Evolutionary conservation across 1,140 invertebrate species (phyloP).

Genomic region (Drosophila willistoni): DNA sequence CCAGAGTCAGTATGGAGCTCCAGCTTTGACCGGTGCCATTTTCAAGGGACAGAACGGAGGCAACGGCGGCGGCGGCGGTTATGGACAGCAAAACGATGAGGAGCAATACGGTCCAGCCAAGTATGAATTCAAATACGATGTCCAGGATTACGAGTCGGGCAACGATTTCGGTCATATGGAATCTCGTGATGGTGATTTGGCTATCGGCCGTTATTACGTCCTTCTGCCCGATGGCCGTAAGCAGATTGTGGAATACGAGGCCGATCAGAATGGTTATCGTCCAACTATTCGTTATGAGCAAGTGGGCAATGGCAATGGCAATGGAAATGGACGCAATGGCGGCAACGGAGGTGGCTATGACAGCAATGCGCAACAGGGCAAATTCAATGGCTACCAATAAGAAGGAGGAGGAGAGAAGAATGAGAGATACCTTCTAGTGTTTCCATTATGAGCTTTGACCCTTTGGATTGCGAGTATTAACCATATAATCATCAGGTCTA

Average conservation of each 20-base stretch:
- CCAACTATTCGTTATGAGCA: constrained; percentile 90
- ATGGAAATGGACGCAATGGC: constrained; percentile 76
- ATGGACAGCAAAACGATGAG: constrained; percentile 78
- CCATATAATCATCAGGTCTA: constrained; percentile 26
- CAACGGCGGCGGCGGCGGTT: constrained; percentile 59
- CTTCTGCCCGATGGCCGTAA: constrained; percentile 90
- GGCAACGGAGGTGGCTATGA: constrained; percentile 79
- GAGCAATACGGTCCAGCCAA: constrained; percentile 86
- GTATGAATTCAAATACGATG: constrained; percentile 90
- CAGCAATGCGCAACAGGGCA: constrained; percentile 77
- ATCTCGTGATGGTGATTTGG: constrained; percentile 87
- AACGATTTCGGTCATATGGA: constrained; percentile 90
- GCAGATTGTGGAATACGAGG: constrained; percentile 91
- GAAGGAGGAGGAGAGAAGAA: constrained; percentile 8
- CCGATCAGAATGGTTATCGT: constrained; percentile 90
- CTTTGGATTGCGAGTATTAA: constrained; percentile 62
- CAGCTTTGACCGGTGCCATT: constrained; percentile 83
- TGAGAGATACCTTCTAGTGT: constrained; percentile 53
- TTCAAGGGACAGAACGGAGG: constrained; percentile 79
- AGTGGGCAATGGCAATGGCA: constrained; percentile 84
- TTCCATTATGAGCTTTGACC: constrained; percentile 41
- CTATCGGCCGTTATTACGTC: constrained; percentile 89
- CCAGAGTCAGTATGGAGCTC: constrained; percentile 83
- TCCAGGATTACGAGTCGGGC: constrained; percentile 87
- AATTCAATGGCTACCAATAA: constrained; percentile 77